phyloP scores from a whole-genome alignment of 1,140 invertebrate genomes.

The Bombus pyrosoma region DNA sequence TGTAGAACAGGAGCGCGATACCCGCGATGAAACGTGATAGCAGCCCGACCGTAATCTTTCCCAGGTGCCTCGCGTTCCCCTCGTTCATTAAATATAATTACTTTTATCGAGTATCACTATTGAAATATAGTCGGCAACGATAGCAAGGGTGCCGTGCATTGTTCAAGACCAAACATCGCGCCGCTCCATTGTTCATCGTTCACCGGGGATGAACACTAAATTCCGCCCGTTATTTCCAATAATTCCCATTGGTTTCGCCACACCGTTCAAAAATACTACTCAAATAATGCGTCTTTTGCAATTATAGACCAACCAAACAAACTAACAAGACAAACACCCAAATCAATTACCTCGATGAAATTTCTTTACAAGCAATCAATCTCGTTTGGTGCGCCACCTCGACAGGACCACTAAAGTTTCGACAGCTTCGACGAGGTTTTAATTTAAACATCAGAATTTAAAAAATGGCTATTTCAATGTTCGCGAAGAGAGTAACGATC shows the following conservation, averaged over 20 bases:
- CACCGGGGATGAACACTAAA: not conserved
- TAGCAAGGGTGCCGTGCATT: not conserved
- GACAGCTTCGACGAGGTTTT: not conserved
- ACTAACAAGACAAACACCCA: not conserved
- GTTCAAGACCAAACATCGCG: not conserved
- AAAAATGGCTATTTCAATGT: not conserved
- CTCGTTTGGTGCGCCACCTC: not conserved
- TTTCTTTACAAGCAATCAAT: not conserved
- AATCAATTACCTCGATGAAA: too few species aligned
- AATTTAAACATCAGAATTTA: not conserved
- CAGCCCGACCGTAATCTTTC: conserved; percentile 7
- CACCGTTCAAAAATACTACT: conserved; percentile 14
- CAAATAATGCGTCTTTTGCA: not conserved
- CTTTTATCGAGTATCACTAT: conserved; percentile 46
- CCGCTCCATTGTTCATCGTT: conserved; percentile 24
- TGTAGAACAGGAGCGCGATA: not conserved
- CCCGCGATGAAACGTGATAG: not conserved
- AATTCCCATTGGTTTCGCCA: conserved; percentile 28
- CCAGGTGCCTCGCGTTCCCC: not conserved
- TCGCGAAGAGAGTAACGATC: not conserved
- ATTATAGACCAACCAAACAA: not conserved
- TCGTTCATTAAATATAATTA: conserved; percentile 62
- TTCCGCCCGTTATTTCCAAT: conserved; percentile 24
- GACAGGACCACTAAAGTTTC: too few species aligned
- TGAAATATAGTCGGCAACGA: conserved; percentile 6